Evolutionary conservation across 2,113 vertebrate species (phyloP), one percentile per base, ranked within the genome.

Genomic region (Aspidoscelis tigris): DNA sequence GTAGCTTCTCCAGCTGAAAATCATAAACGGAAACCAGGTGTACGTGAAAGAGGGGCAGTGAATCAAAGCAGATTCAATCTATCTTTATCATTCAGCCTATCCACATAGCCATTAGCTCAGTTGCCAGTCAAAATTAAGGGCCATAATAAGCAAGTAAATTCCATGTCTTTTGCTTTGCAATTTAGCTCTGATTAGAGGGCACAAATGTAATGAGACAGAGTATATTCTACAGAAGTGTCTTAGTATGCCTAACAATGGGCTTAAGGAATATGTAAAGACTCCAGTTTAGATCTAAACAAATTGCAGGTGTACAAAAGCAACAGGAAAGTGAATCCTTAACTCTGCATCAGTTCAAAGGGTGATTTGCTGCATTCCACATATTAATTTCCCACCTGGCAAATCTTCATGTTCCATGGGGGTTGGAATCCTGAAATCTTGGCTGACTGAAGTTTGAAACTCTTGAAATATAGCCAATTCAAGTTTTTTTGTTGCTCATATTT

Each of bases 131-230:
- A 90, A 88, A 88, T 77, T 5, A 44, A 84, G 47, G 66, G 88
- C 91, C 43, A 87, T 91, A 89, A 88, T 84, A 92, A 95, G 82
- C 81, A 91, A 92, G 91, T 73, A 90, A 91, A 83, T 85, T 81
- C 85, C 84, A 93, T 90, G 88, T 88, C 89, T 78, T 93, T 90
- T 66, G 85, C 80, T 79, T 91, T 88, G 50, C 85, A 72, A 88
- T 84, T 88, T 78, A 87, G 20, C n/a, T 50, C 73, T 88, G 61
- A 85, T 90, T 89, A 89, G 53, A 73, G 85, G 84, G 21, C 65
- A 90, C 5, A 74, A 82, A 80, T 50, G 58, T 44, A 91, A 76
- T 87, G 66, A 89, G 89, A 39, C 53, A 64, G 53, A 26, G 2
- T 84, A 93, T 70, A 83, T 41, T 69, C 79, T 77, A 68, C 44